Evolutionary conservation across 2,888 invertebrate genomes (phyloP), one percentile per base, ranked within the genome.

Genomic region (Drosophila peninsularis): DNA sequence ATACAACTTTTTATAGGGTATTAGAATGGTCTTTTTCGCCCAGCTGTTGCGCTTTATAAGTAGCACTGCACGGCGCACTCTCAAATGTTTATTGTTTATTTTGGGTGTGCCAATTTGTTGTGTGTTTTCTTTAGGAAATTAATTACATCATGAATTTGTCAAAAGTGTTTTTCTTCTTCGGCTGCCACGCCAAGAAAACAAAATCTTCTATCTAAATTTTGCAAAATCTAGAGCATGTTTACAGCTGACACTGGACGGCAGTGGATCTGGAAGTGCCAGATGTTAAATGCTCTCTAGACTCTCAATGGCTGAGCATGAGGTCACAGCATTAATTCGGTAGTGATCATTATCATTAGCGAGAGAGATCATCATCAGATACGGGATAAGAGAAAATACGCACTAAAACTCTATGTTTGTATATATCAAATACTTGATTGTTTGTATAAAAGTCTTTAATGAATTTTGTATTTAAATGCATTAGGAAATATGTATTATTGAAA

Each of bases 71-170:
- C 66, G 41, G 32, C 60, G 58, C 9, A 54, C 64, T 71, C 65
- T 61, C 52, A 60, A 58, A 71, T 73, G 80, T 75, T 86, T 82
- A 73, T 82, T 88, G 88, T 86, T 88, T 88, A 77, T 74, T 78
- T 68, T 75, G 50, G 69, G 86, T 86, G 83, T 80, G 87, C 87
- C 88, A 88, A 86, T 82, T 88, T 72, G 27, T 50, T 5, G 41
- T 47, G 45, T 74, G 66, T 75, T 71, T 54, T 58, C 62, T 62
- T 70, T 64, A n/a, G 55, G 53, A 80, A 80, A 80, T 86, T 86
- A 88, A 88, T 88, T 86, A 77, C 80, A 86, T 82, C 80, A 78
- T 77, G 83, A 73, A 75, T 83, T 83, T 86, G 89, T 82, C 87
- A 85, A 85, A 79, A 82, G 70, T 69, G 68, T 42, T 45, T 60